Percentiles rank a stretch among this genome's conserved stretches.
Conservation (phyloP, 2,797 vertebrate genomes). For the Rhadinocentrus ornatus region DNA sequence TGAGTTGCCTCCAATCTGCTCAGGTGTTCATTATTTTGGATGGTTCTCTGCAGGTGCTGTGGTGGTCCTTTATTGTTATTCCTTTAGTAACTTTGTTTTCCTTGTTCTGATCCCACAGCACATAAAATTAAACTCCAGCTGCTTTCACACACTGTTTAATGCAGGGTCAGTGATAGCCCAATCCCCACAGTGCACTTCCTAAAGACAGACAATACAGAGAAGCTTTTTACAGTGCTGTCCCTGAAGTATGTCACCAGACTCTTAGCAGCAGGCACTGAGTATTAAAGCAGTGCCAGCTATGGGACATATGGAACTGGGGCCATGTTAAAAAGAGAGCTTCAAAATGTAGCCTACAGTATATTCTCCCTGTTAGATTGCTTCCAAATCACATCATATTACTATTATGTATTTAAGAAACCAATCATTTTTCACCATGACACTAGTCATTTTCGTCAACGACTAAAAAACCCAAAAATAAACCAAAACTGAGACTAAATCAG, state of each 20-base stretch:
- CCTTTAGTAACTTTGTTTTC: constrained; percentile 78
- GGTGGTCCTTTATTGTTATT: constrained; percentile 66
- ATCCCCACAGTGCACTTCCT: constrained; percentile 62
- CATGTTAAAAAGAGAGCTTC: constrained; percentile 19
- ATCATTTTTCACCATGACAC: constrained; percentile 33
- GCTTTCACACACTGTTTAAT: constrained; percentile 79
- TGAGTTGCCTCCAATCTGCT: constrained; percentile 87
- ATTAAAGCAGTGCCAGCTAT: constrained; percentile 18
- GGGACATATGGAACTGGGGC: constrained; percentile 21
- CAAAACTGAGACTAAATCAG: too few relatives aligned
- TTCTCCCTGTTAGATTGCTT: constrained; percentile 5
- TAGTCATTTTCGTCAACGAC: too few relatives aligned
- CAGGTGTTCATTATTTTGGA: constrained; percentile 85
- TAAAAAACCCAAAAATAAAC: too few relatives aligned
- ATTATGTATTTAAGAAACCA: too few relatives aligned
- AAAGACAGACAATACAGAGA: constrained; percentile 61
- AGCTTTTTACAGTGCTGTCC: constrained; percentile 55
- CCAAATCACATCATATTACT: neutral
- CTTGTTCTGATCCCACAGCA: constrained; percentile 77
- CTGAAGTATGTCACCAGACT: constrained; percentile 56
- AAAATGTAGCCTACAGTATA: constrained; percentile 9
- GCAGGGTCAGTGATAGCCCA: constrained; percentile 70
- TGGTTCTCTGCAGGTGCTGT: constrained; percentile 80
- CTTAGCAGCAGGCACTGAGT: constrained; percentile 39
- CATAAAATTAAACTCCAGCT: constrained; percentile 82